Evolutionary conservation across 2,113 vertebrate genomes (phyloP), one percentile per base, ranked within the genome.

Genomic region (Melanostigma gelatinosum): DNA sequence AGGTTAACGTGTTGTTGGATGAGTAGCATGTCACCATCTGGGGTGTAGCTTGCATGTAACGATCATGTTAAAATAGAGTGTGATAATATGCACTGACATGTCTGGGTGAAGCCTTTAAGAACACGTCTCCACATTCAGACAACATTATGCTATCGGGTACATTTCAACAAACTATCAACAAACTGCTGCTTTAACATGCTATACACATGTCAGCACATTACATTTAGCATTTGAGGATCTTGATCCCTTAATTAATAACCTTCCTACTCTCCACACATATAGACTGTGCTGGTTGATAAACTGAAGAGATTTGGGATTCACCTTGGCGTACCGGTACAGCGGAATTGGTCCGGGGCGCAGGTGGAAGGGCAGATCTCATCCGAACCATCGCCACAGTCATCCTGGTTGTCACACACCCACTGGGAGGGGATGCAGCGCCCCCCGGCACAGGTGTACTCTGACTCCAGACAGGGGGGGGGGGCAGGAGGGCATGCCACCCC

Each of bases 381-480:
- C 0, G 96, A 97, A 42, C 97, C 97, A 0, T 98, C 96, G 0
- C 96, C 95, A 1, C 97, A 98, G 88, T 98, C 97, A 0, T 98
- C 95, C 87, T 98, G 96, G 3, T 97, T 95, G 92, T 99, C 97
- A 69, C 97, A 98, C 48, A 96, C 82, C 97, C 97, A 98, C 1
- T 93, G 88, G 0, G 83, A 85, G 2, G 97, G 96, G 63, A 98
- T 93, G 67, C 97, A 98, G 71, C 94, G 95, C 0, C 95, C 95
- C 0, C 89, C 89, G 0, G 40, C 89, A 82, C 97, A 97, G 0
- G 72, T 61, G 50, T 95, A 96, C 87, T 98, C 96, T 1, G 93
- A 92, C 0, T 95, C 92, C 3, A 90, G 78, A 44, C 97, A 98
- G 22, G 66, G 46, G 3, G 83, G 89, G 0, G 92, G 69, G 1